Evolutionary conservation across 2,113 vertebrate species (phyloP), one percentile per base, ranked within the genome.

Genomic region (Chlamydotis undulata): DNA sequence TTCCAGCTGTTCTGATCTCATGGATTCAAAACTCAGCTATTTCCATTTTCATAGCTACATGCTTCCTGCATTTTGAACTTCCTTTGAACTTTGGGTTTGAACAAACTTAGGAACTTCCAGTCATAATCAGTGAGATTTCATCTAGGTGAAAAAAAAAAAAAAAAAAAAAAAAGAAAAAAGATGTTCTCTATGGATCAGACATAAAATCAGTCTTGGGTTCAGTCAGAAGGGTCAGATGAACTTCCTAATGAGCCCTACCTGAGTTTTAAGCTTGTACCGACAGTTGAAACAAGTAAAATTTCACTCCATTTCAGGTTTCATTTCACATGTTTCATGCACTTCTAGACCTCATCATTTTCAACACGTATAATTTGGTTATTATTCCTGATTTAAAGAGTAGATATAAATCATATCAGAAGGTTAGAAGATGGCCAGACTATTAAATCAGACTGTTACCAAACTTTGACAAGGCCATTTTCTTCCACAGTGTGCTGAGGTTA

Each of bases 21-120:
- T 52, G 77, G 88, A 81, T 94, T 89, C 87, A 90, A 93, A 94
- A 95, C 79, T 81, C 88, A 90, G 70, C 75, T 80, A 83, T 92
- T 97, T 77, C 86, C 83, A 92, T 96, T 95, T 96, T 96, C 22
- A 28, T 69, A 76, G 83, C 52, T 93, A 82, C 65, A 41, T 41
- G 92, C 50, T 96, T 95, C 92, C 93, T 90, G 59, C 94, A 80
- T 82, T 96, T 96, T 93, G 92, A 96, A 94, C 79, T 86, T 74
- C 64, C 93, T 96, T 96, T 96, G 88, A 95, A 90, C 76, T 87
- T 80, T 21, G 29, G 73, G 31, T 93, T 96, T 92, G 90, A 96
- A 93, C 90, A 93, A 96, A 94, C 80, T 87, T 87, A 69, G 83
- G 86, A 94, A 49, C 49, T 96, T 93, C 56, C 56, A 90, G 76